These are phyloP conservation scores for Vandiemenella viatica DNA, from an alignment of 2,888 invertebrate genomes.

Conservation along the genomic window DNA sequence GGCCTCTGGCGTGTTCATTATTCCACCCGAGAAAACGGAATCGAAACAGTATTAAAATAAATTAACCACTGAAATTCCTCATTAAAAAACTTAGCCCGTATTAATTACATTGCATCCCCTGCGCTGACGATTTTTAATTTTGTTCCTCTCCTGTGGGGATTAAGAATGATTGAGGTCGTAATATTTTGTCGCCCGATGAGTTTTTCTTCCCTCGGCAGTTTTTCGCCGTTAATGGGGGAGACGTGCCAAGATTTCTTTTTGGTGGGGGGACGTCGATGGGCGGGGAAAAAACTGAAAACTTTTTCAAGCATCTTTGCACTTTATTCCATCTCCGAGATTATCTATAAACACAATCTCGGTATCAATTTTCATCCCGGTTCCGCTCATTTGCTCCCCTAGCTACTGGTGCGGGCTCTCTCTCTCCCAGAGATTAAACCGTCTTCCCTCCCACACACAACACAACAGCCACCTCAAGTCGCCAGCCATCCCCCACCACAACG, in stretches of 20 bases:
- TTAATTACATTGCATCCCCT: background rate
- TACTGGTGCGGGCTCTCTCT: no score
- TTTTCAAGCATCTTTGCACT: background rate
- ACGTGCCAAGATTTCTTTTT: background rate
- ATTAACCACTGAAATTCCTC: background rate
- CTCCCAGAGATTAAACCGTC: no score
- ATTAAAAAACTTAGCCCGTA: background rate
- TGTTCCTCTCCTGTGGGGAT: constrained; percentile 5
- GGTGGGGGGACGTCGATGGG: no score
- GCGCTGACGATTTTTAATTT: constrained; percentile 5
- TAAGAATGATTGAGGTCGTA: constrained; percentile 10
- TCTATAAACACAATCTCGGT: background rate
- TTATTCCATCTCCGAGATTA: background rate
- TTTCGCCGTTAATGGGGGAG: background rate
- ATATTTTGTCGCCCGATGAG: constrained; percentile 10
- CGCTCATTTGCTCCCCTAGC: background rate
- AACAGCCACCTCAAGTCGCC: no score
- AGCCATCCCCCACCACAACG: no score
- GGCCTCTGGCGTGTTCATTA: no score
- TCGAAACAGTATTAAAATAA: background rate
- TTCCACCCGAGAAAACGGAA: background rate
- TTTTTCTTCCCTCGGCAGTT: constrained; percentile 7
- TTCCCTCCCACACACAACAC: no score
- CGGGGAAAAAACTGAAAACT: background rate
- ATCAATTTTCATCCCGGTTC: background rate